These are phyloP conservation scores for Chelidonichthys spinosus DNA, from an alignment of 2,797 vertebrate genomes.

Conservation along the genomic window DNA sequence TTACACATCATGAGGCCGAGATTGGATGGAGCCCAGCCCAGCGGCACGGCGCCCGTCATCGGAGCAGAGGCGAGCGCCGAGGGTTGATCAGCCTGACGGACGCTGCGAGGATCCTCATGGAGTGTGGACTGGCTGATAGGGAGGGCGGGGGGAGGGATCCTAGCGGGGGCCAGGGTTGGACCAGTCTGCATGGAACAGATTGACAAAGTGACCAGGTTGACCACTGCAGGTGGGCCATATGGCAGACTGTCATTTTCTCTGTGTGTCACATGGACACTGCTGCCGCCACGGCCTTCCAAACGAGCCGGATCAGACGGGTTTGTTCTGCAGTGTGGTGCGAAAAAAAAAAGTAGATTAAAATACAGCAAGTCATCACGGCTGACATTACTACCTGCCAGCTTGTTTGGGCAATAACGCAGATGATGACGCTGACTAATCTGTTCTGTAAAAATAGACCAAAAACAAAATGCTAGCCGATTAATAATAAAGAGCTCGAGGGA, in stretches of 20 bases:
- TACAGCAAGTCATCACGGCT: neutral
- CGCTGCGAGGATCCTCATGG: slow-evolving; percentile 42
- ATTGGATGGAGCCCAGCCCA: slow-evolving; percentile 44
- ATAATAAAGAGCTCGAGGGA: neutral
- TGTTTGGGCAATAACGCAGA: slow-evolving; percentile 14
- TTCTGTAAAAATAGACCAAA: slow-evolving; percentile 2
- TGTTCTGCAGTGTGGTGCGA: slow-evolving; percentile 1
- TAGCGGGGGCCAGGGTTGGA: slow-evolving; percentile 52
- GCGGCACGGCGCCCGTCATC: slow-evolving; percentile 27
- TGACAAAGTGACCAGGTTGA: slow-evolving; percentile 73
- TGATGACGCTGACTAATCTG: slow-evolving; percentile 3
- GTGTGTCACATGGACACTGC: slow-evolving; percentile 29
- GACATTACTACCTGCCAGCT: neutral
- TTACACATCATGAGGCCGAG: slow-evolving; percentile 28
- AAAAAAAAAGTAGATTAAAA: slow-evolving; percentile 3
- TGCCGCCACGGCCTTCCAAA: neutral
- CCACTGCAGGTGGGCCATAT: slow-evolving; percentile 72
- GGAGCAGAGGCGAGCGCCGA: slow-evolving; percentile 27
- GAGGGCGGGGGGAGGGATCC: slow-evolving; percentile 47
- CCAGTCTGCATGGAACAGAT: slow-evolving; percentile 65
- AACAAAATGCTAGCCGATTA: neutral
- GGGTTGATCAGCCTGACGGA: slow-evolving; percentile 54
- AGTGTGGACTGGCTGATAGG: slow-evolving; percentile 58
- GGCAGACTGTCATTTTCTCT: slow-evolving; percentile 61
- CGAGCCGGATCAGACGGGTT: slow-evolving; percentile 19